These are phyloP conservation scores for Pristionchus japonicus DNA, from an alignment of 2,888 invertebrate species.

Conservation along the genomic window DNA sequence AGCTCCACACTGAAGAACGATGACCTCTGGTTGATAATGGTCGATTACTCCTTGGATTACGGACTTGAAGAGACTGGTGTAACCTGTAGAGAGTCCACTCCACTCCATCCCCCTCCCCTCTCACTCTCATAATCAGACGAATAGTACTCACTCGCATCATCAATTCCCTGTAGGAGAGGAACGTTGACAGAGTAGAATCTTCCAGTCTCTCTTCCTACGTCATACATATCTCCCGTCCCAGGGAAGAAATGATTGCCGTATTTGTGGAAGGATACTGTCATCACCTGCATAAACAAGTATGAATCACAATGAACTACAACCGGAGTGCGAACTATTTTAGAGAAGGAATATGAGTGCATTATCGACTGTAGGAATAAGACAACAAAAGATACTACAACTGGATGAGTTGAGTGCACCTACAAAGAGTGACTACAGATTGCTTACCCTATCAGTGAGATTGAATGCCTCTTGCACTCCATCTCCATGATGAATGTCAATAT, in stretches of 20 bases:
- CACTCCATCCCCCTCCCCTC: background rate
- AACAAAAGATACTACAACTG: background rate
- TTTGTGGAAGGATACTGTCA: conserved; percentile 99
- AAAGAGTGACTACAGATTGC: background rate
- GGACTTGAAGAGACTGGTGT: conserved; percentile 86
- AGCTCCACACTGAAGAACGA: conserved; percentile 95
- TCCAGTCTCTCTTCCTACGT: conserved; percentile 79
- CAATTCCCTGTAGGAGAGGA: conserved; percentile 96
- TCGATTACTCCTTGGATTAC: conserved; percentile 91
- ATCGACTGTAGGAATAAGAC: background rate
- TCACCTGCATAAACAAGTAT: too few species aligned
- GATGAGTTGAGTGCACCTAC: background rate
- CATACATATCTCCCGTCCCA: conserved; percentile 98
- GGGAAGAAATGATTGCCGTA: conserved; percentile 95
- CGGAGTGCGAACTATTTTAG: conserved; percentile 86
- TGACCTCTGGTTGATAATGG: conserved; percentile 93
- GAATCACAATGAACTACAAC: too few species aligned
- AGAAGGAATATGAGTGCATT: background rate
- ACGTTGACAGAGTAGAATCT: conserved; percentile 96
- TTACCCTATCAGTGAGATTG: conserved; percentile 72
- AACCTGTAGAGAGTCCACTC: conserved; percentile 80
- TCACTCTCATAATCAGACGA: too few species aligned
- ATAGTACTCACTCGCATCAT: conserved; percentile 81
- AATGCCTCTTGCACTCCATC: conserved; percentile 75
- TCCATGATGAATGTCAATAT: conserved; percentile 97